A percentile compares a stretch with the other conserved stretches of the same genome.
phyloP scores from a whole-genome alignment of 2,797 vertebrate genomes.

The Eleutherodactylus coqui region DNA sequence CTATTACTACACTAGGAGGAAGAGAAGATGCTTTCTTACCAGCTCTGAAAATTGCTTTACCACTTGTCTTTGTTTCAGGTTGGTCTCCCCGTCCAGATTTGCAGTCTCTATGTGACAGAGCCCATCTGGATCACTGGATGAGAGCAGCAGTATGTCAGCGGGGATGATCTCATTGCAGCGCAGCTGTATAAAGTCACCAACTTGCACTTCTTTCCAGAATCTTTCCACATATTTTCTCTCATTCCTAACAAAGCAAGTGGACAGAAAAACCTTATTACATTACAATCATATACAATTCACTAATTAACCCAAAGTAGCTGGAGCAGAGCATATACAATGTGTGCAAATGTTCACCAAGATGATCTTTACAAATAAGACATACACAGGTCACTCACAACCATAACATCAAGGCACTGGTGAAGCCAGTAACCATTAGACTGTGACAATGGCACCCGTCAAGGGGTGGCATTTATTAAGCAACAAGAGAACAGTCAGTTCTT shows the following conservation, averaged over 20 bases:
- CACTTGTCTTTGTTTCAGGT: conserved; percentile 94
- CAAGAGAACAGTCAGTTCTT: too few species aligned
- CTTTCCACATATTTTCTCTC: conserved; percentile 86
- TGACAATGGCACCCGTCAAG: too few species aligned
- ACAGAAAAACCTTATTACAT: not conserved
- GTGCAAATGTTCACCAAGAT: not conserved
- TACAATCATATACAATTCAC: not conserved
- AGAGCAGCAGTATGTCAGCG: conserved; percentile 91
- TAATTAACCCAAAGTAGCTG: not conserved
- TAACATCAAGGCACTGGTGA: too few species aligned
- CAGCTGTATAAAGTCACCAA: conserved; percentile 93
- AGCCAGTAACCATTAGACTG: too few species aligned
- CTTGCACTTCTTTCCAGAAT: conserved; percentile 92
- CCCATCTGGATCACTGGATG: conserved; percentile 93
- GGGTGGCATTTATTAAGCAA: too few species aligned
- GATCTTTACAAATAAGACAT: too few species aligned
- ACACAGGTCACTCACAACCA: too few species aligned
- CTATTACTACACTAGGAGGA: not conserved
- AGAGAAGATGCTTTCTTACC: conserved; percentile 77
- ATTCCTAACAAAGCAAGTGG: conserved; percentile 72
- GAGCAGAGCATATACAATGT: not conserved
- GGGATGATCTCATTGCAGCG: conserved; percentile 96
- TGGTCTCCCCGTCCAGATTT: conserved; percentile 96
- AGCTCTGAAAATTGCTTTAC: conserved; percentile 91
- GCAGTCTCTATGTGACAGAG: conserved; percentile 97